These are phyloP conservation scores for Pitangus sulphuratus DNA, from an alignment of 2,797 vertebrate species.

Conservation along the genomic window DNA sequence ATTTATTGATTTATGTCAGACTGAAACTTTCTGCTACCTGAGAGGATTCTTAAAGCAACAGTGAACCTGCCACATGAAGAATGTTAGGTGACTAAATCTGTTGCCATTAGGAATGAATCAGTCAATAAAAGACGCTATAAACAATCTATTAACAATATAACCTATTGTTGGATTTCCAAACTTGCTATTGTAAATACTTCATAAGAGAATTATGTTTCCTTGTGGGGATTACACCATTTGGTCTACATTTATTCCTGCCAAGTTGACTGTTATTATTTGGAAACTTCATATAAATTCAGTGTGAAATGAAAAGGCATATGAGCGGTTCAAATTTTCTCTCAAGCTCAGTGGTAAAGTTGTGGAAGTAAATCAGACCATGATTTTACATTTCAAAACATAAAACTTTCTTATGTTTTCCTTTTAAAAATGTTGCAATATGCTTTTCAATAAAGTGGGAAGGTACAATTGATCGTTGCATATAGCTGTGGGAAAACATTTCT, in stretches of 20 bases:
- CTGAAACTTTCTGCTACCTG: not conserved
- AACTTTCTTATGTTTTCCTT: not conserved
- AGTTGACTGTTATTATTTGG: conserved; percentile 38
- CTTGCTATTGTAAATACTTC: conserved; percentile 63
- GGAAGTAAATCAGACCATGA: not conserved
- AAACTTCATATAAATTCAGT: conserved; percentile 55
- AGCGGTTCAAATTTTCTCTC: conserved; percentile 5
- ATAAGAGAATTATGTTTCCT: conserved; percentile 64
- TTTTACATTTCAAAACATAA: not conserved
- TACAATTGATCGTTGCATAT: not conserved
- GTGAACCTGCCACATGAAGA: conserved; percentile 1
- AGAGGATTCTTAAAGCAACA: conserved; percentile 35
- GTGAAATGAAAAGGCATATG: conserved; percentile 12
- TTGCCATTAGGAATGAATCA: conserved; percentile 53
- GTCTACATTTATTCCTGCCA: conserved; percentile 54
- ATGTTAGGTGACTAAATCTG: conserved; percentile 40
- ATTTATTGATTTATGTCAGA: not conserved
- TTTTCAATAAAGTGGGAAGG: not conserved
- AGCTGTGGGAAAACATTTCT: not conserved
- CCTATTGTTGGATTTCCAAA: conserved; percentile 61
- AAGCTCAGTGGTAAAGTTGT: not conserved
- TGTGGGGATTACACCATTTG: conserved; percentile 59
- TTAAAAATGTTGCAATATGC: not conserved
- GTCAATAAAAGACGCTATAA: conserved; percentile 55
- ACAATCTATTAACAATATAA: conserved; percentile 62